Conservation (phyloP, 35 echinoderm and acorn worm genomes). For the Hemicentrotus pulcherrimus region DNA sequence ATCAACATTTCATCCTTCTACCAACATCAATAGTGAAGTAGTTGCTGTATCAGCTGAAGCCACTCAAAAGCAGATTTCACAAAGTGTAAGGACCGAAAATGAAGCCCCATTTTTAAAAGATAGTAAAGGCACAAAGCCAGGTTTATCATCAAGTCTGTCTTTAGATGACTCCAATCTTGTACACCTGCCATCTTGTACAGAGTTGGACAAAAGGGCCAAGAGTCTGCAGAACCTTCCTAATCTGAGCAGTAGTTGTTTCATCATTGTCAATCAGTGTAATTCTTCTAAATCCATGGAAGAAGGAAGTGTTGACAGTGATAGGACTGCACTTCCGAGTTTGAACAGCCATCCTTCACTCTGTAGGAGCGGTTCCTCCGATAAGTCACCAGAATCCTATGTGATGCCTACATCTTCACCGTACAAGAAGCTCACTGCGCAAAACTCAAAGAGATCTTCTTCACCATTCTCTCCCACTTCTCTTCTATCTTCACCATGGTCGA, state of each 20-base stretch:
- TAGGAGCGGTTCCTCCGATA: not conserved
- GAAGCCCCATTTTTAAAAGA: not conserved
- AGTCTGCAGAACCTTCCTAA: not conserved
- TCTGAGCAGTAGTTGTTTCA: constrained; percentile 2
- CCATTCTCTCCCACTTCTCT: constrained; percentile 31
- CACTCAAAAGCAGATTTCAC: not conserved
- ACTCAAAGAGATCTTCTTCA: constrained; percentile 19
- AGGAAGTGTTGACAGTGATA: not conserved
- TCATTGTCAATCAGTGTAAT: constrained; percentile 20
- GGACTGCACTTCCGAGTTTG: not conserved
- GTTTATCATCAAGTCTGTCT: not conserved
- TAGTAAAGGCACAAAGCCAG: not conserved
- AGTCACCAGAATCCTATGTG: not conserved
- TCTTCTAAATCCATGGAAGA: not conserved
- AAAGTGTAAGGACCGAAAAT: not conserved
- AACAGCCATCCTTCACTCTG: not conserved
- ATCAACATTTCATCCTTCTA: not conserved
- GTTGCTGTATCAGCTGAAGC: not conserved
- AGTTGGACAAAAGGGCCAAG: not conserved
- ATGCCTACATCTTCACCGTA: not conserved
- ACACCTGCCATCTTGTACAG: not conserved
- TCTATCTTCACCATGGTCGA: not conserved
- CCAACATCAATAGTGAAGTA: not conserved
- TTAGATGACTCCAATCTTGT: not conserved
- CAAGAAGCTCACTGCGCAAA: constrained; percentile 17